Base-by-base conservation (phyloP, 2,888 invertebrate genomes). In the Kuschelorhynchus macadamiae region DNA sequence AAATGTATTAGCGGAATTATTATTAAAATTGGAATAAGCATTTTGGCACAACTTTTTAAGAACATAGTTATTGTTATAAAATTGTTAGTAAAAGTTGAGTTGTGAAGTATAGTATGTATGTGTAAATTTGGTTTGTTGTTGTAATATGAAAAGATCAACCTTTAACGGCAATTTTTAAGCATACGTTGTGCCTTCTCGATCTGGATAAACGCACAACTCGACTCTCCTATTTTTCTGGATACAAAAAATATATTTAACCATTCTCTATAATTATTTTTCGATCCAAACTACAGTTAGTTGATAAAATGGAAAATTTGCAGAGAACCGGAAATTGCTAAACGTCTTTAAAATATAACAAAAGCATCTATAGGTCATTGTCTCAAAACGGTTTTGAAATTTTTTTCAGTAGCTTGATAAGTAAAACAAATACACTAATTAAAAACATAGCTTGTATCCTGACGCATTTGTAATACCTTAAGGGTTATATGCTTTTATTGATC, bases 171-270 rank as follows among this genome's bases (percentile, higher is more conserved):
- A 73, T 72, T 67, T 25, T 25, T 25, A 7, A 25, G 76, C 76
- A 78, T 78, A 21, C 78, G 80, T 81, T 81, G 81, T 81, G 81
- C 81, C 81, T 81, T 80, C 78, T 78, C 42, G 44, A 64, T 68
- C 77, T 79, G 78, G 74, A 77, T 76, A 76, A 74, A 80, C 81
- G 81, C 81, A 80, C 81, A 81, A 74, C 78, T 78, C 74, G 73
- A 59, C 71, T 73, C 75, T 72, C 57, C 59, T 39, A 39, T 46
- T 65, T 70, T 72, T 65, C 47, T 44, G 25, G 55, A 46, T 44
- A 59, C 12, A 7, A 9, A 20, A 46, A 25, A 57, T 50, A 11
- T 30, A 9, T 50, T 20, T 21, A n/a, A n/a, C n/a, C n/a, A n/a
- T n/a, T n/a, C n/a, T n/a, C n/a, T n/a, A n/a, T n/a, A n/a, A n/a